Evolutionary conservation across 1,140 invertebrate species (phyloP).

Genomic region (Drosophila punjabiensis): DNA sequence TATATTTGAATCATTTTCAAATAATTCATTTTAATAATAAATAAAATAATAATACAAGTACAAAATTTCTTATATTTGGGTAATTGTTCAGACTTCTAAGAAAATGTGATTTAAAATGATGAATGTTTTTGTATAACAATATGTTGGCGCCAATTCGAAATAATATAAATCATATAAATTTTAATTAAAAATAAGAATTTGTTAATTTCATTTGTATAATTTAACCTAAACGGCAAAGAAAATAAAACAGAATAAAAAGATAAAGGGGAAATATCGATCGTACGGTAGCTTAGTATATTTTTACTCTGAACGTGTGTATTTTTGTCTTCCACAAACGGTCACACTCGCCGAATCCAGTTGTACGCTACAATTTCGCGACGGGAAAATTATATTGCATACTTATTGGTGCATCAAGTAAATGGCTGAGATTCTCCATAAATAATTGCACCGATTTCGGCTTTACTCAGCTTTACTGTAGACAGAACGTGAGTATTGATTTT

Average conservation of each 20-base stretch:
- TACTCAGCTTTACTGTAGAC: not conserved
- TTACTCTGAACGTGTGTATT: not conserved
- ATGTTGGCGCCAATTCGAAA: not conserved
- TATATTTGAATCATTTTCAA: not conserved
- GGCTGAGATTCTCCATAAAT: not conserved
- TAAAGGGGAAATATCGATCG: not conserved
- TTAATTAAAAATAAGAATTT: no score
- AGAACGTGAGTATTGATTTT: constrained; percentile 76
- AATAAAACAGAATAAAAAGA: not conserved
- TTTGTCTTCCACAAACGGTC: not conserved
- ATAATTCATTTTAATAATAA: not conserved
- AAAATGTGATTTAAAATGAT: not conserved
- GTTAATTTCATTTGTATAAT: not conserved
- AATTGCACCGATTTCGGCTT: constrained; percentile 2
- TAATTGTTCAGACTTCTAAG: not conserved
- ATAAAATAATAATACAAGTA: no score
- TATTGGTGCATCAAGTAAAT: constrained; percentile 11
- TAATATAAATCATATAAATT: not conserved
- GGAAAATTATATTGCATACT: constrained; percentile 30
- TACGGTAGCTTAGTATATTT: not conserved
- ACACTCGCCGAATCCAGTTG: constrained; percentile 12
- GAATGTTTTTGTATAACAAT: not conserved
- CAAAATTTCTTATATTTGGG: not conserved
- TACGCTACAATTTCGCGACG: constrained; percentile 31
- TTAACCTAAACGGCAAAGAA: not conserved